Conservation (phyloP, 2,797 vertebrate species). For the Furcifer pardalis region DNA sequence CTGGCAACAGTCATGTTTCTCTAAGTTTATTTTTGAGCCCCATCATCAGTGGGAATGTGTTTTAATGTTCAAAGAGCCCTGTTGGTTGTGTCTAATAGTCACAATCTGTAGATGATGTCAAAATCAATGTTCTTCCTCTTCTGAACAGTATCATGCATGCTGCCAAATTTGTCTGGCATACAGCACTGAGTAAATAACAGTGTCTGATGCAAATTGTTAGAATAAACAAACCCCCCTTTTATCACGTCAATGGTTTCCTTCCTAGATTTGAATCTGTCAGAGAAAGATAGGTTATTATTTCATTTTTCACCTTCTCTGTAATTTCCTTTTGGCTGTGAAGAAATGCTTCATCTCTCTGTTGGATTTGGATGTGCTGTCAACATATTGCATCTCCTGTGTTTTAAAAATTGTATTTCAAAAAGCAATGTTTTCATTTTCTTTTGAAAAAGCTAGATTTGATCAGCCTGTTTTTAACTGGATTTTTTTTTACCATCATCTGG, state of each 20-base stretch:
- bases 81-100: background rate
- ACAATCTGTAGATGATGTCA: background rate
- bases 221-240: slow-evolving; percentile 14
- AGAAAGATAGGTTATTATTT: slow-evolving; percentile 3
- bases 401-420: background rate
- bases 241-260: background rate
- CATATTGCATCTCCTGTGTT: background rate
- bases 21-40: background rate
- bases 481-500: background rate
- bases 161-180: slow-evolving; percentile 9
- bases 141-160: background rate
- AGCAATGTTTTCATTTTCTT: background rate
- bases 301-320: background rate
- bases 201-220: background rate
- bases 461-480: background rate
- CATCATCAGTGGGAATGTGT: too few species aligned
- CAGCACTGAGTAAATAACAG: background rate
- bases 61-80: background rate
- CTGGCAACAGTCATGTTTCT: background rate
- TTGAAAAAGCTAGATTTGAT: background rate
- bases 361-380: background rate
- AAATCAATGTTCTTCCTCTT: slow-evolving; percentile 7
- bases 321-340: background rate
- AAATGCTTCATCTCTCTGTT: background rate
- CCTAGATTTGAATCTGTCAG: slow-evolving; percentile 4